These are phyloP conservation scores for Astreopora myriophthalma DNA, from an alignment of 64 coral and sea anemone genomes.

Conservation along the genomic window DNA sequence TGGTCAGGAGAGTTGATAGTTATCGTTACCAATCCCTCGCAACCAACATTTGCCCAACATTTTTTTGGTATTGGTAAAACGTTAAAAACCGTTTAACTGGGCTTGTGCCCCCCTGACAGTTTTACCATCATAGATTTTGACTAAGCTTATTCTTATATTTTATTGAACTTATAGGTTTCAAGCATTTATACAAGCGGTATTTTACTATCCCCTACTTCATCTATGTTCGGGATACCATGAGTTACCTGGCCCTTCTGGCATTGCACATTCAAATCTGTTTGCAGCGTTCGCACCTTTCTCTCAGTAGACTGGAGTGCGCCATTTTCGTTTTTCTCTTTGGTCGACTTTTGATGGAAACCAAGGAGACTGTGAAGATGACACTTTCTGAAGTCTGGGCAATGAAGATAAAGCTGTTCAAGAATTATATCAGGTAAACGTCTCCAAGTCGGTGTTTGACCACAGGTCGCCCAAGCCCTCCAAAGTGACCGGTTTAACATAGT, in stretches of 20 bases:
- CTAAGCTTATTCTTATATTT: not conserved
- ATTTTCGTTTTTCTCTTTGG: constrained; percentile 33
- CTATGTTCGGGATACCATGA: constrained; percentile 37
- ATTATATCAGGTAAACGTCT: not conserved
- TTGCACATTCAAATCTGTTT: constrained; percentile 50
- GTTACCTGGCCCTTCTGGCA: constrained; percentile 30
- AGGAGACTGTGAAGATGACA: not conserved
- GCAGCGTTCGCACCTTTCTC: not conserved
- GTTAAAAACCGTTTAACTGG: no score
- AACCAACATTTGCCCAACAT: no score
- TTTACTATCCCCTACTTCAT: constrained; percentile 57
- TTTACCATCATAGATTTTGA: no score
- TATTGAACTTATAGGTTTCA: not conserved
- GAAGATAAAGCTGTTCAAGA: not conserved
- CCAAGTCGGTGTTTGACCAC: no score
- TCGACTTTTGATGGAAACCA: constrained; percentile 5
- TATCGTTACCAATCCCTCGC: no score
- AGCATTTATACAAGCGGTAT: not conserved
- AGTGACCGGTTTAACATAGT: no score
- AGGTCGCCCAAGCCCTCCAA: no score
- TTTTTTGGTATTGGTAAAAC: no score
- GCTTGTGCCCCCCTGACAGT: no score
- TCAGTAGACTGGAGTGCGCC: constrained; percentile 12
- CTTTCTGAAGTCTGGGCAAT: not conserved
- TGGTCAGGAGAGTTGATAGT: no score